These are phyloP conservation scores for Agraylea sexmaculata DNA, from an alignment of 1,140 invertebrate genomes.

Conservation along the genomic window DNA sequence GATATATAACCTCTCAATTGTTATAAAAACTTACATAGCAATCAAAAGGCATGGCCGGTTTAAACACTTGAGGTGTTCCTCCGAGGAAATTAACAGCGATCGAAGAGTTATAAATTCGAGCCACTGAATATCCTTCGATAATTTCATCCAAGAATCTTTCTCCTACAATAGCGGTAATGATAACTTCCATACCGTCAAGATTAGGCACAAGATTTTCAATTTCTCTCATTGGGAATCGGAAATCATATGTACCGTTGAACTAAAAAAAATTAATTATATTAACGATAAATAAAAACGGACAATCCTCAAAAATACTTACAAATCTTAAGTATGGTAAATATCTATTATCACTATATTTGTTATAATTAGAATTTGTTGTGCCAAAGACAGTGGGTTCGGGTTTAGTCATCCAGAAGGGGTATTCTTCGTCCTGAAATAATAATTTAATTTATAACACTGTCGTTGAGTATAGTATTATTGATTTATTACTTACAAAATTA, in stretches of 20 bases:
- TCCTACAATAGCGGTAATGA: slow-evolving; percentile 78
- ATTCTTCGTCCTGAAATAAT: slow-evolving; percentile 51
- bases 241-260: slow-evolving; percentile 80
- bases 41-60: slow-evolving; percentile 80
- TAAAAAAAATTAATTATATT: too few species aligned
- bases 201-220: slow-evolving; percentile 52
- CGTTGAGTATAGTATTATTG: too few species aligned
- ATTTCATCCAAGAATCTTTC: slow-evolving; percentile 81
- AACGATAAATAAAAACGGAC: slow-evolving; percentile 7
- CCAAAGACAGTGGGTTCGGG: slow-evolving; percentile 33
- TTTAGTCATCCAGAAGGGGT: slow-evolving; percentile 63
- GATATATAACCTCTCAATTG: slow-evolving; percentile 1
- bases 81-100: slow-evolving; percentile 75
- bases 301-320: slow-evolving; percentile 48
- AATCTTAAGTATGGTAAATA: slow-evolving; percentile 55
- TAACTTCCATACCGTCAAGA: slow-evolving; percentile 70
- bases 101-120: slow-evolving; percentile 77
- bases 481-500: slow-evolving; percentile 58
- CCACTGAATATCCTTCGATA: slow-evolving; percentile 74
- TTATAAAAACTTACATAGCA: slow-evolving; percentile 51
- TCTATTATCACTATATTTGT: slow-evolving; percentile 31
- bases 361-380: slow-evolving; percentile 22
- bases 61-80: slow-evolving; percentile 83
- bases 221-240: slow-evolving; percentile 73
- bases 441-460: too few species aligned